Base-by-base conservation (phyloP, 2,888 invertebrate genomes). In the Patella depressa region DNA sequence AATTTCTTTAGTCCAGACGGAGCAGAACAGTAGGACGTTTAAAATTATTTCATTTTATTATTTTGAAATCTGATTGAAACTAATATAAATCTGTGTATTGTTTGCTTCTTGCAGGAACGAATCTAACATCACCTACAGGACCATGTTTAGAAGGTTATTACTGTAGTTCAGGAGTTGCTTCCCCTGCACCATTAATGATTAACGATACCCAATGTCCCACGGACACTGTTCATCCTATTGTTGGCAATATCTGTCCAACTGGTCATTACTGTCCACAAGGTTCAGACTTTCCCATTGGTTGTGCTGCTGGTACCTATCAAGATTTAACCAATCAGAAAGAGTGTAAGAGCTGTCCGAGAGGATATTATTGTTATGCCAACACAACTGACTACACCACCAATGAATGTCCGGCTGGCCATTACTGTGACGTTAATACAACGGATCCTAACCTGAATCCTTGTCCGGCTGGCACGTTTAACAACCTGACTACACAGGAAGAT, bases 291-390 rank as follows among this genome's bases (percentile, higher is more conserved):
- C 90, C 89, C 24, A 84, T 85, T 81, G 88, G 85, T 76, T 91
- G 91, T 78, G 86, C 89, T 53, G 85, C 89, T 14, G 91, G 91
- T 17, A 84, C 85, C 9, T 90, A 89, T 82, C 90, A 91, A 76
- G 86, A 88, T 82, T 79, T 86, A 73, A 85, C 85, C 82, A 87
- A 86, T 80, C 87, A 88, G 82, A 82, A 81, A 19, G 76, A 79
- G 54, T 90, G 90, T 85, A 87, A 86, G 79, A 80, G 76, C 69
- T 90, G 90, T 79, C 89, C 89, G 11, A 86, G 82, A 29, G 90
- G 90, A 3, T 86, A 89, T 80, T 90, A 83, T 81, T 90, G 90
- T 75, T 82, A 82, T 55, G 86, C 85, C 69, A 90, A 89, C 79
- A 89, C 90, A 1, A 85, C 89, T 15, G 89, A 89, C 80, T 89